Evolutionary conservation across 2,888 invertebrate genomes (phyloP).

Genomic region (Dysmachus trigonus): DNA sequence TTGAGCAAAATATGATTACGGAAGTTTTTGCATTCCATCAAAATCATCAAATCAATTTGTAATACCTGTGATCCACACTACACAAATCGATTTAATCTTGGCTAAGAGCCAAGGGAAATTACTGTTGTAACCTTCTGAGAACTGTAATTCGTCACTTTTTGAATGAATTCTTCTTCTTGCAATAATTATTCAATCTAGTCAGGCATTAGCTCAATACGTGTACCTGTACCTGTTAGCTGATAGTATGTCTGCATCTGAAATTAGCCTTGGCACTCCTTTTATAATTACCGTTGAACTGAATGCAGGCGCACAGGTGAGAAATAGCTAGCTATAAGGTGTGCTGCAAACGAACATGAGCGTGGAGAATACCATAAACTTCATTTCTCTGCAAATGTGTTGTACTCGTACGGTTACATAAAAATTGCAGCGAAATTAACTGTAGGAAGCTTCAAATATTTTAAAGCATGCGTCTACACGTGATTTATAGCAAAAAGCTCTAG

Average conservation of each 20-base stretch:
- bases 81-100: not conserved
- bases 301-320: not conserved
- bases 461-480: not conserved
- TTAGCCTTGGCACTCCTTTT: constrained; percentile 15
- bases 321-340: not conserved
- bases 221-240: not conserved
- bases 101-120: not conserved
- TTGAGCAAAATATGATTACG: not conserved
- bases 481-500: not conserved
- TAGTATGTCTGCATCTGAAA: not conserved
- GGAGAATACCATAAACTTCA: not conserved
- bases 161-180: not conserved
- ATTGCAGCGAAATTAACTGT: not conserved
- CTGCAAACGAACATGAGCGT: not conserved
- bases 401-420: not conserved
- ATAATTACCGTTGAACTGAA: not conserved
- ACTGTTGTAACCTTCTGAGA: not conserved
- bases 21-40: not conserved
- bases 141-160: not conserved
- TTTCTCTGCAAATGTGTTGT: not conserved
- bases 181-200: not conserved
- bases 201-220: not conserved
- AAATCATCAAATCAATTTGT: not conserved
- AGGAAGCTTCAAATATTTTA: not conserved
- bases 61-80: not conserved